Evolutionary conservation across 2,888 invertebrate species (phyloP), one percentile per base, ranked within the genome.

Genomic region (Caenorhabditis panamensis): DNA sequence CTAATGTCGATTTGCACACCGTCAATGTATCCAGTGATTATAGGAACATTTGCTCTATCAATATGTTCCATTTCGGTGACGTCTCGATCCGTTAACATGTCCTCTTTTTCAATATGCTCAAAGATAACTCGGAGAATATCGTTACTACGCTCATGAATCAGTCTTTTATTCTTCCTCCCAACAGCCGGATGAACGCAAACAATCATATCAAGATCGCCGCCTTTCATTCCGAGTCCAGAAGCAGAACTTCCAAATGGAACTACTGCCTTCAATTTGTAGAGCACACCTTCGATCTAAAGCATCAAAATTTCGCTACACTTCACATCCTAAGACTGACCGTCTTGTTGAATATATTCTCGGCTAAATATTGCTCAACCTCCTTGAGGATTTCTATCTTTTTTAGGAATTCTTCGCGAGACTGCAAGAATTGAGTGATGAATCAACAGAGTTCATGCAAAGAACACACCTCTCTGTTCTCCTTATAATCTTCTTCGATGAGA

Each of bases 181-280:
- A 67, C 9, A n/a, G 56, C 24, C 1, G 59, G 68, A 51, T 59
- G 51, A 2, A 68, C 47, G 20, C 68, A 68, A 18, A 68, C 26
- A 11, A 36, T 68, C 68, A 68, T 68, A 36, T 68, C 68, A 5
- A 68, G 20, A 26, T 59, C 68, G 0, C 68, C 68, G 0, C 59
- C 59, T 8, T 22, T 51, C 68, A 68, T 59, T 18, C 68, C 59
- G 11, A 68, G 59, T 18, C 51, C 68, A 3, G 68, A 59, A 18
- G 68, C 59, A 6, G 68, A 68, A 36, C 68, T 68, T 37, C 68
- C 68, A 20, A 68, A 68, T 24, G 68, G 68, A 18, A 68, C 68
- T 1, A 68, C 68, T 5, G 59, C 68, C 37, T 59, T 59, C n/a
- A 68, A 0, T 16, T 59, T 37, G 24, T 59, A 68, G 6, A 16